Conservation (phyloP, 1,140 invertebrate genomes). For the Ceratoteleas bidentatus region DNA sequence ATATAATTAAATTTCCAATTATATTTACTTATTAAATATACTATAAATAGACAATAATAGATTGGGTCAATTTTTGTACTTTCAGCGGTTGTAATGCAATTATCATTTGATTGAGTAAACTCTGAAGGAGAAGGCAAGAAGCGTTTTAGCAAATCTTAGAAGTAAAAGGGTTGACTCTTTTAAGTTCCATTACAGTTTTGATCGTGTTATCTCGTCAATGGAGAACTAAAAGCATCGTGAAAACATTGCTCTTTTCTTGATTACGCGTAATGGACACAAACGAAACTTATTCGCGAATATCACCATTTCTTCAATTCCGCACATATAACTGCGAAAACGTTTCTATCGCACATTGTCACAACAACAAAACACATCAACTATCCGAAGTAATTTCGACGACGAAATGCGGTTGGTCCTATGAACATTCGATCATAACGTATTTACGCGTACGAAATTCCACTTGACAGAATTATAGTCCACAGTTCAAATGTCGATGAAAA, state of each 20-base stretch:
- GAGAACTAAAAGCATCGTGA: conserved; percentile 54
- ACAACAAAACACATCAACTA: not conserved
- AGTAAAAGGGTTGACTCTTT: conserved; percentile 59
- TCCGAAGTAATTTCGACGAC: not conserved
- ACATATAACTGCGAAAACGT: not conserved
- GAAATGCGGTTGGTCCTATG: not conserved
- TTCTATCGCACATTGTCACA: not conserved
- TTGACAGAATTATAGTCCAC: conserved; percentile 29
- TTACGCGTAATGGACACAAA: conserved; percentile 8
- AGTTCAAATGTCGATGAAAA: conserved; percentile 55
- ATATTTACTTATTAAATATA: too few species aligned
- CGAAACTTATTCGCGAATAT: conserved; percentile 1
- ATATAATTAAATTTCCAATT: too few species aligned
- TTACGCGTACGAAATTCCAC: conserved; percentile 10
- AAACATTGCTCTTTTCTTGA: conserved; percentile 42
- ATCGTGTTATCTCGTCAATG: conserved; percentile 48
- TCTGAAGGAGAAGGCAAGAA: not conserved
- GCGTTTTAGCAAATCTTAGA: conserved; percentile 41
- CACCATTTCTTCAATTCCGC: conserved; percentile 4
- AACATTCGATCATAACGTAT: not conserved
- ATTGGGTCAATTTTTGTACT: too few species aligned
- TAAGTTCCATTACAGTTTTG: conserved; percentile 55
- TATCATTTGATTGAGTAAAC: not conserved
- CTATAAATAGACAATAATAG: too few species aligned
- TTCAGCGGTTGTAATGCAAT: conserved; percentile 4